Conservation (phyloP, 2,888 invertebrate species). For the Drosophila atripex region DNA sequence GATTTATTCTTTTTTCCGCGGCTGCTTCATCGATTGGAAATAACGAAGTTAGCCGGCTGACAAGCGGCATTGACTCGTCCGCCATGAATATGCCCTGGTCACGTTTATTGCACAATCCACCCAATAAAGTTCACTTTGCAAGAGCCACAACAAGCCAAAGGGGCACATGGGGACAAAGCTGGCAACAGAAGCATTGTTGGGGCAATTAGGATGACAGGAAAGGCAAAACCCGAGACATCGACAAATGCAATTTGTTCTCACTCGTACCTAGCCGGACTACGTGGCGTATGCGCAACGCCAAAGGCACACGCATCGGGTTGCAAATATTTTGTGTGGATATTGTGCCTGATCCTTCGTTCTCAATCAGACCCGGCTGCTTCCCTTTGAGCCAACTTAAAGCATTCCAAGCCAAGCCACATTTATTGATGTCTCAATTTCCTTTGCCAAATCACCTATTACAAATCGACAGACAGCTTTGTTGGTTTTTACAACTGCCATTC, state of each 20-base stretch:
- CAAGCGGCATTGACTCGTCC: slow-evolving; percentile 50
- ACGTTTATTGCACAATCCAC: slow-evolving; percentile 50
- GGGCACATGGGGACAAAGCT: slow-evolving; percentile 9
- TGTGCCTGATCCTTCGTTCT: slow-evolving; percentile 1
- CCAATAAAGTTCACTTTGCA: slow-evolving; percentile 68
- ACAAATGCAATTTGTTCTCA: slow-evolving; percentile 13
- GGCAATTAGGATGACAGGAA: slow-evolving; percentile 59
- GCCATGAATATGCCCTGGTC: slow-evolving; percentile 25
- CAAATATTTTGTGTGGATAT: slow-evolving; percentile 13
- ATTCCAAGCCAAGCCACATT: slow-evolving; percentile 67
- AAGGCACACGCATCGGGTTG: background rate
- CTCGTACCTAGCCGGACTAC: slow-evolving; percentile 10
- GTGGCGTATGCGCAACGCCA: slow-evolving; percentile 30
- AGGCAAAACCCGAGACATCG: slow-evolving; percentile 13
- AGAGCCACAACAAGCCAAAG: slow-evolving; percentile 9
- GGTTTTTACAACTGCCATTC: slow-evolving; percentile 34
- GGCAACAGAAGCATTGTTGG: slow-evolving; percentile 32
- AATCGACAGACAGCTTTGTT: slow-evolving; percentile 67
- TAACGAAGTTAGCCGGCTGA: slow-evolving; percentile 53
- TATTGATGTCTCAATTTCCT: slow-evolving; percentile 81
- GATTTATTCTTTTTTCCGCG: slow-evolving; percentile 13
- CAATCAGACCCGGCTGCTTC: slow-evolving; percentile 14
- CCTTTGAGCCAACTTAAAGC: slow-evolving; percentile 31
- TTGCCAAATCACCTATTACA: slow-evolving; percentile 78
- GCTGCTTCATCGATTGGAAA: slow-evolving; percentile 49